Percentiles rank a stretch among this genome's conserved stretches.
phyloP scores from a whole-genome alignment of 2,113 vertebrate species.

The Cyprinodon brontotheroides region DNA sequence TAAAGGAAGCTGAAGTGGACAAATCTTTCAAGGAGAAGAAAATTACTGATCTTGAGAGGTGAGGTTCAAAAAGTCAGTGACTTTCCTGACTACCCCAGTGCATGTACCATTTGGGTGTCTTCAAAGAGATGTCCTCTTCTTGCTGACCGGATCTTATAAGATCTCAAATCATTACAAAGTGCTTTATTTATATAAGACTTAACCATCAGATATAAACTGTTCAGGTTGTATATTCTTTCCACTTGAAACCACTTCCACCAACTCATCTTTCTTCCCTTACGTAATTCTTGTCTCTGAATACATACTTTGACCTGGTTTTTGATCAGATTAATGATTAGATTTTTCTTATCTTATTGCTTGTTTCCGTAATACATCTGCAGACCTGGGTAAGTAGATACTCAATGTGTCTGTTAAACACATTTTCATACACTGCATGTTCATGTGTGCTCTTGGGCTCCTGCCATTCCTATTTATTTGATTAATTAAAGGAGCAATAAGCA shows the following conservation, averaged over 20 bases:
- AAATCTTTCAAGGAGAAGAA: constrained; percentile 92
- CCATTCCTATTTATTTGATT: constrained; percentile 28
- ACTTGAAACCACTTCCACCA: constrained; percentile 65
- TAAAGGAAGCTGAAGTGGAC: constrained; percentile 90
- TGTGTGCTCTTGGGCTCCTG: constrained; percentile 21
- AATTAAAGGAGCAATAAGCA: constrained; percentile 34
- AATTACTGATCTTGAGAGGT: constrained; percentile 95
- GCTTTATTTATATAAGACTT: constrained; percentile 65
- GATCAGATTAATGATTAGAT: constrained; percentile 29
- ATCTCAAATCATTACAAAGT: constrained; percentile 52
- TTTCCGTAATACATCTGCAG: constrained; percentile 61
- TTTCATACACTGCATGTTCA: constrained; percentile 15
- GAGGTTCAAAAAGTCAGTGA: constrained; percentile 44
- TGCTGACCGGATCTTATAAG: constrained; percentile 44
- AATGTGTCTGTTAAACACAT: constrained; percentile 23
- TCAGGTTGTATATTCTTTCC: constrained; percentile 53
- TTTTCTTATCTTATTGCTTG: constrained; percentile 47
- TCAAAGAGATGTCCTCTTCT: constrained; percentile 20
- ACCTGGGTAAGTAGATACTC: constrained; percentile 71
- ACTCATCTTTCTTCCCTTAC: constrained; percentile 50
- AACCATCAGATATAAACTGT: constrained; percentile 68
- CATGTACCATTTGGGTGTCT: constrained; percentile 39
- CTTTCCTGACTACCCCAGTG: constrained; percentile 14
- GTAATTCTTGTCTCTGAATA: constrained; percentile 40
- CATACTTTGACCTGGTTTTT: constrained; percentile 16